Conservation (phyloP, 2,797 vertebrate species). For the Sebastiscus albofasciatus region DNA sequence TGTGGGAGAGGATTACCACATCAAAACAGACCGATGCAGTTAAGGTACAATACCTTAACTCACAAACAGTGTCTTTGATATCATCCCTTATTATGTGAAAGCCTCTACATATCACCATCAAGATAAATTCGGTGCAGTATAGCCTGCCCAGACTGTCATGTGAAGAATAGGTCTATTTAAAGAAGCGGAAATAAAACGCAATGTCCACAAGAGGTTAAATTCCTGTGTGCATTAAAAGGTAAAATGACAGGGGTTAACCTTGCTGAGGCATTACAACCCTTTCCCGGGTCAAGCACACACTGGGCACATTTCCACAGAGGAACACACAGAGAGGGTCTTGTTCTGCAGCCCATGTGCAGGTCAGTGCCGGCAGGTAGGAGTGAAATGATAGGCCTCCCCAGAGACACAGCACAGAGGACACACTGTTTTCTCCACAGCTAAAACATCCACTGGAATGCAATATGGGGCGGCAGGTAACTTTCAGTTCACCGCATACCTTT, state of each 20-base stretch:
- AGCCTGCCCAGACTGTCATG: background rate
- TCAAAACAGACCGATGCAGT: background rate
- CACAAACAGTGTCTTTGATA: background rate
- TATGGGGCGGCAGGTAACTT: slow-evolving; percentile 74
- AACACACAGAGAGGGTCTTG: slow-evolving; percentile 76
- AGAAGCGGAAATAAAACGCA: slow-evolving; percentile 13
- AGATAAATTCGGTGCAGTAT: background rate
- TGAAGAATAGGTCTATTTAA: background rate
- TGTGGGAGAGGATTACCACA: background rate
- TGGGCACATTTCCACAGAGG: slow-evolving; percentile 53
- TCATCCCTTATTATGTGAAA: background rate
- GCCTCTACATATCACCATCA: background rate
- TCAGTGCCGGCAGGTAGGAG: slow-evolving; percentile 69
- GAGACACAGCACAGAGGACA: slow-evolving; percentile 75
- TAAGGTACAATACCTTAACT: too few species aligned
- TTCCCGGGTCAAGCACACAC: slow-evolving; percentile 66
- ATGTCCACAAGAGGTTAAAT: slow-evolving; percentile 46
- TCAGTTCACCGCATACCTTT: slow-evolving; percentile 76
- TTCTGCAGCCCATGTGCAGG: slow-evolving; percentile 60
- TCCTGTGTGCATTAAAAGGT: slow-evolving; percentile 59
- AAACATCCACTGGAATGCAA: slow-evolving; percentile 78
- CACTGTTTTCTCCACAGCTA: slow-evolving; percentile 73
- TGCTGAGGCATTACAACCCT: slow-evolving; percentile 47
- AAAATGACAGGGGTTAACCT: slow-evolving; percentile 68
- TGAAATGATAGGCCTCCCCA: slow-evolving; percentile 71